Base-by-base conservation (phyloP, 2,113 vertebrate genomes). In the Sorex araneus region DNA sequence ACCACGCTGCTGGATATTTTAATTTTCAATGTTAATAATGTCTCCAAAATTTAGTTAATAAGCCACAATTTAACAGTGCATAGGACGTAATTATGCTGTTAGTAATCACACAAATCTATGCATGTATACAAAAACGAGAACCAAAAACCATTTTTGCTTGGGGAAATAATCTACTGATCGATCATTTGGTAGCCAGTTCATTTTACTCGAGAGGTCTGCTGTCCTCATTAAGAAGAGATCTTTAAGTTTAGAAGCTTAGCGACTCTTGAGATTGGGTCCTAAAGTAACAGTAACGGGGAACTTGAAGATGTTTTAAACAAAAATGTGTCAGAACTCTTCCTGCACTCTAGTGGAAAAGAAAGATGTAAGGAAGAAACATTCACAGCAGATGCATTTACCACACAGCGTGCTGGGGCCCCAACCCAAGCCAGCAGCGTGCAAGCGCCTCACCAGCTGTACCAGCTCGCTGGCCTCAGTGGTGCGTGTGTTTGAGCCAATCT, bases 1-100 rank as follows among this genome's bases (percentile, higher is more conserved):
- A 87, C 60, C 4, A 89, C 57, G 84, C 30, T 92, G 57, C 25
- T 87, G 25, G 73, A 73, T 43, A 76, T 79, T 1, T 32, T 66
- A 85, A 90, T n/a, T 95, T 89, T 90, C 92, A 80, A 71, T 96
- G 95, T 18, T 36, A 30, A 78, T 66, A 74, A 3, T 69, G 71
- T 66, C 28, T 66, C 64, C 8, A 30, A 66, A 66, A 28, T 30
- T 66, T 66, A 60, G 57, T 60, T 4, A 23, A 60, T 91, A 94
- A 11, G 67, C 73, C 50, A 84, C 60, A 86, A 93, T 89, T 93
- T 91, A 63, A 90, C 25, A 81, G 30, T 50, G 54, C 30, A 83
- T 80, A 90, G 90, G 84, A 87, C 8, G 1, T 9, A 95, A 45
- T 40, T 71, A 74, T 5, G 40, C 19, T 85, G 79, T 83, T 47